phyloP scores from a whole-genome alignment of 37 sponge, comb jelly and placozoan species.

The Halichondria panicea region DNA sequence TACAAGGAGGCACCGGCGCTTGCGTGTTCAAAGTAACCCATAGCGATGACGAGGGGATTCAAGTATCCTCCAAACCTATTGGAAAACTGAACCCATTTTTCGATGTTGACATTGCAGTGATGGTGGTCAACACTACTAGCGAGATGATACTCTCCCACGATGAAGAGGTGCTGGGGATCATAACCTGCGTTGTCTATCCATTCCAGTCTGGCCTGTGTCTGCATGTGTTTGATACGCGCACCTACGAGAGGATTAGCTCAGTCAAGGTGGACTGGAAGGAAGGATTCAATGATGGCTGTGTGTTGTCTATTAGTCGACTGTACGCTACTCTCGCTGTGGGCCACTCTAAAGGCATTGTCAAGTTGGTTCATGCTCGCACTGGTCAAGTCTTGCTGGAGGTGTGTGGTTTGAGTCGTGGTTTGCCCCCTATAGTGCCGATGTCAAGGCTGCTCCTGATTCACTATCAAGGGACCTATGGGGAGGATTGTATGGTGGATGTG shows the following conservation, averaged over 20 bases:
- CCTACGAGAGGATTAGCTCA: constrained; percentile 20
- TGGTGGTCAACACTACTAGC: constrained; percentile 51
- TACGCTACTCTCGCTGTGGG: constrained; percentile 27
- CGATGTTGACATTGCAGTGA: constrained; percentile 33
- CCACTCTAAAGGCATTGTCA: constrained; percentile 32
- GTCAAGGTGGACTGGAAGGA: constrained; percentile 34
- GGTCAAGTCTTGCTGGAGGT: constrained; percentile 8
- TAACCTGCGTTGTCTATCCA: constrained; percentile 41
- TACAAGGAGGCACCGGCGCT: constrained; percentile 45
- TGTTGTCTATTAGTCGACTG: constrained; percentile 26
- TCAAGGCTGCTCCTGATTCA: constrained; percentile 16
- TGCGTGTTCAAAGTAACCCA: constrained; percentile 30
- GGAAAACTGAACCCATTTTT: constrained; percentile 37
- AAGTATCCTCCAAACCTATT: constrained; percentile 29
- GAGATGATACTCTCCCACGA: constrained; percentile 36
- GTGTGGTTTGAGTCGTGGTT: constrained; percentile 5
- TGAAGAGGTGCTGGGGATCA: constrained; percentile 26
- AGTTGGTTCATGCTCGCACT: constrained; percentile 20
- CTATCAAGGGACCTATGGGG: constrained; percentile 16
- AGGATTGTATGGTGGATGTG: constrained; percentile 35
- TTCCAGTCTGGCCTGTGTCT: constrained; percentile 31
- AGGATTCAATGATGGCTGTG: constrained; percentile 23
- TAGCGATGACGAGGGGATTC: constrained; percentile 8
- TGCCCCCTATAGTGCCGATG: constrained; percentile 35
- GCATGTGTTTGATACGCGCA: constrained; percentile 20